Base-by-base conservation (phyloP, 2,797 vertebrate species). In the Tangara arthus region DNA sequence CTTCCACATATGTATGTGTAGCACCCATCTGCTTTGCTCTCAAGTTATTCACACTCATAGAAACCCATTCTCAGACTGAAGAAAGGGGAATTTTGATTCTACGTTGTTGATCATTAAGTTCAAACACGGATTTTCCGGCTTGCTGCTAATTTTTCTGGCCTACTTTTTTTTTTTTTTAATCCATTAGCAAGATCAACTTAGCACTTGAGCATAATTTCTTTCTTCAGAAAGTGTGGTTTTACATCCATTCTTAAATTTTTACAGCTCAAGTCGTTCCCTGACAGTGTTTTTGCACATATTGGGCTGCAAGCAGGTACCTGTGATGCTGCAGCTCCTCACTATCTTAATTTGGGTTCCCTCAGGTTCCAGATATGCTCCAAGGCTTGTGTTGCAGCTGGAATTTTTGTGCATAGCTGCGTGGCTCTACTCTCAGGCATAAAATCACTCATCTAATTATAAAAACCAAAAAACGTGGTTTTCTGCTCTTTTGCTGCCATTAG, bases 231-330 rank as follows among this genome's bases (percentile, higher is more conserved):
- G 22, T 27, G 15, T 22, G 15, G 11, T 68, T 64, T 79, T 79
- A 24, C 24, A 65, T 32, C 21, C 14, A 2, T 65, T 71, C 69
- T 56, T 75, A 23, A 2, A 1, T 55, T 63, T 79, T 77, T 73
- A 2, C 12, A 15, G 37, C 56, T 50, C 0, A 1, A 1, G 20
- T 16, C 14, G 9, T 82, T 57, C 42, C 27, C 11, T 76, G 30
- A 15, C 7, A 6, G 7, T 47, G 7, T 34, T 2, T 4, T 20
- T 57, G 12, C 21, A 18, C 0, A 0, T 41, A 11, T 0, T 12
- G 10, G 28, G 52, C 20, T 9, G 3, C 59, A n/a, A 0, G 18
- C 56, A 70, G 56, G 2, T 52, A 10, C 11, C 34, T 35, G 30
- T 64, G 53, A 9, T 3, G 4, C 37, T 69, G 37, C 41, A 88